Percentiles rank a stretch among this genome's conserved stretches.
phyloP scores from a whole-genome alignment of 2,888 invertebrate species.

The Lissonota sp. region DNA sequence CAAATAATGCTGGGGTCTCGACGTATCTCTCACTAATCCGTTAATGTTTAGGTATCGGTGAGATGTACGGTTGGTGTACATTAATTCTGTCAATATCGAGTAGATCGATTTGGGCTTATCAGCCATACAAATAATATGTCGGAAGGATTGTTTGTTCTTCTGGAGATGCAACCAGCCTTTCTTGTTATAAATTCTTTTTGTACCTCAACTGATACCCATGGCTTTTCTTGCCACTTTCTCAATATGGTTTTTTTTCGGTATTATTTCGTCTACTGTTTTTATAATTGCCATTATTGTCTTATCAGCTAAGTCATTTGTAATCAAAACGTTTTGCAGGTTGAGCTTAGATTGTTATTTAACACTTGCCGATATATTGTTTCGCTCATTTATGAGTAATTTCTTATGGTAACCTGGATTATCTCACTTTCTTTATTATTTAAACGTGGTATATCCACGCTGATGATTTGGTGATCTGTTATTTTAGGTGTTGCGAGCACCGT shows the following conservation, averaged over 20 bases:
- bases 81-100: no score
- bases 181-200: neutral
- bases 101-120: no score
- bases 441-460: neutral
- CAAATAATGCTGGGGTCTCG: no score
- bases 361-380: slow-evolving; percentile 3
- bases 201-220: slow-evolving; percentile 29
- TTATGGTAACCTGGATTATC: neutral
- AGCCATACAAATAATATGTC: no score
- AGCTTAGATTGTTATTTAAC: neutral
- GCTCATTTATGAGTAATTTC: neutral
- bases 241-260: slow-evolving; percentile 26
- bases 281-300: slow-evolving; percentile 1
- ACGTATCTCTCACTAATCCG: no score
- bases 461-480: slow-evolving; percentile 37
- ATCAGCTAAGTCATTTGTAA: neutral
- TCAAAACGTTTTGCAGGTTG: neutral
- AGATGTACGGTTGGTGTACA: no score
- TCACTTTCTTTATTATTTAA: slow-evolving; percentile 6
- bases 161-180: no score
- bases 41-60: no score
- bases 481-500: slow-evolving; percentile 14
- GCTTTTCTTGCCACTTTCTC: slow-evolving; percentile 40
- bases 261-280: neutral
- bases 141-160: no score